phyloP scores from a whole-genome alignment of 2,888 invertebrate genomes.

The Buathra laborator region DNA sequence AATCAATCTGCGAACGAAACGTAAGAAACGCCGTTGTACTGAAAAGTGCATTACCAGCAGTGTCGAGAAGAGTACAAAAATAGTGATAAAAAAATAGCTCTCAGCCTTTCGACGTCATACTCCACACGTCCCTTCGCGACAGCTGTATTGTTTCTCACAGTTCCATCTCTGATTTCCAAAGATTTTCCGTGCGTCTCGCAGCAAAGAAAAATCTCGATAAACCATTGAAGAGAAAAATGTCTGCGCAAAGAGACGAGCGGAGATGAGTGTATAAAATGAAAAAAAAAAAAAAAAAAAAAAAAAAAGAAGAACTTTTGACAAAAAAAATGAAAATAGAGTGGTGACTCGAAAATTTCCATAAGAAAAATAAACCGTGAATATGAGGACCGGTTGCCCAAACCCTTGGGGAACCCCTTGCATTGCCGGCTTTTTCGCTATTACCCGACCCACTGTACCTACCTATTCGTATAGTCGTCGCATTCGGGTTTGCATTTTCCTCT shows the following conservation, averaged over 20 bases:
- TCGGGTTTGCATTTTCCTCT: background rate
- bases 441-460: background rate
- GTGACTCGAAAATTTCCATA: constrained; percentile 36
- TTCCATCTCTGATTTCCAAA: background rate
- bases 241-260: no score
- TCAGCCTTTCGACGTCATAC: no score
- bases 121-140: no score
- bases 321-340: constrained; percentile 39
- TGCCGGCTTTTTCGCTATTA: background rate
- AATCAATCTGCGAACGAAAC: background rate
- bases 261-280: background rate
- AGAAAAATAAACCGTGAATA: constrained; percentile 28
- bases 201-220: no score
- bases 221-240: no score
- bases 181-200: background rate
- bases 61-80: background rate
- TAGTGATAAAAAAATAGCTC: background rate
- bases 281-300: background rate
- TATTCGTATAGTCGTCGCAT: background rate
- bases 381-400: background rate
- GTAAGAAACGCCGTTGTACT: background rate
- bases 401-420: background rate
- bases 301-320: constrained; percentile 7
- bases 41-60: background rate
- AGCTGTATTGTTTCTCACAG: background rate